A percentile compares a stretch with the other conserved stretches of the same genome.
phyloP scores from a whole-genome alignment of 2,797 vertebrate genomes.

The Euphonia xanthogaster region DNA sequence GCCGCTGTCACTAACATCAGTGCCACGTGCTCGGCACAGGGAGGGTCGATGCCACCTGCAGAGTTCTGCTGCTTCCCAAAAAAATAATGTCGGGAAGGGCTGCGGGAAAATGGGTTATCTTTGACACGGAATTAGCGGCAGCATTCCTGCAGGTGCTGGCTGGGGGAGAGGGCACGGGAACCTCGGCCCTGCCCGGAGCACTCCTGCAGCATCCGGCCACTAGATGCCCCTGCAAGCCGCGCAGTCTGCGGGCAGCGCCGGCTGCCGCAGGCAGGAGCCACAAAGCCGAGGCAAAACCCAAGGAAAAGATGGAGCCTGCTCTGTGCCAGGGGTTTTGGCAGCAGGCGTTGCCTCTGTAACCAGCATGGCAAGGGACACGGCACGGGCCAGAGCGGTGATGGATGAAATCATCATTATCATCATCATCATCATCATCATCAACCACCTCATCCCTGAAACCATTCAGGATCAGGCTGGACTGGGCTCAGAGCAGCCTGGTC shows the following conservation, averaged over 20 bases:
- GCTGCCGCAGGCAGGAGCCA: background rate
- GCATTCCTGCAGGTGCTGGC: accelerated
- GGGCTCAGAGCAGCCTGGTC: background rate
- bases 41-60: background rate
- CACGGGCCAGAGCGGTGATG: too few species aligned
- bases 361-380: accelerated
- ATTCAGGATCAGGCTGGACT: accelerated
- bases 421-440: background rate
- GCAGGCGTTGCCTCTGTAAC: accelerated
- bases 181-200: accelerated
- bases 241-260: background rate
- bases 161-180: accelerated
- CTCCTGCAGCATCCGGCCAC: background rate
- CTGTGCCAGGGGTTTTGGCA: background rate
- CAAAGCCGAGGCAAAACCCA: background rate
- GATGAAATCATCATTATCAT: background rate
- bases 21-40: accelerated
- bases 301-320: background rate
- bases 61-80: background rate
- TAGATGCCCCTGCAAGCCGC: slow-evolving; percentile 58
- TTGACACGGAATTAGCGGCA: background rate
- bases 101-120: accelerated
- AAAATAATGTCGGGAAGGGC: background rate
- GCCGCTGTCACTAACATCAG: background rate
- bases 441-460: background rate